phyloP scores from a whole-genome alignment of 2,113 vertebrate species.

The Psophia crepitans region DNA sequence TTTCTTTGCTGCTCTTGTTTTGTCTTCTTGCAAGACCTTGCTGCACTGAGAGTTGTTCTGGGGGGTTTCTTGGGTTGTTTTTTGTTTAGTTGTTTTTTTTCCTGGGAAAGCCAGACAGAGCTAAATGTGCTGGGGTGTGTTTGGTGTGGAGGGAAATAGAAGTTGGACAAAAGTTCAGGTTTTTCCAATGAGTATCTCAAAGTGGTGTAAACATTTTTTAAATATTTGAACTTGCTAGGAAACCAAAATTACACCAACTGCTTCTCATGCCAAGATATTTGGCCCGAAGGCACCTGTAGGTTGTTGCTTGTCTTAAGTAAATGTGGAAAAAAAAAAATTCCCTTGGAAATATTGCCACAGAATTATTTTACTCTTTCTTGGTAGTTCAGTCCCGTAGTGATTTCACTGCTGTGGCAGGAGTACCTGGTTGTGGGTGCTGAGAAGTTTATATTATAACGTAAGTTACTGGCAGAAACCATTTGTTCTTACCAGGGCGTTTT shows the following conservation, averaged over 20 bases:
- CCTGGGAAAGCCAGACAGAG: neutral
- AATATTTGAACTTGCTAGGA: slow-evolving; percentile 60
- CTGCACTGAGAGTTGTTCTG: neutral
- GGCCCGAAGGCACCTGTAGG: slow-evolving; percentile 58
- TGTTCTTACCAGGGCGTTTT: neutral
- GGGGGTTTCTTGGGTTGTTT: neutral
- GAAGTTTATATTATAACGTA: neutral
- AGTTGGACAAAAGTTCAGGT: neutral
- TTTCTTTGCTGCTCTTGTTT: neutral
- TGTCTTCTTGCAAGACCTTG: neutral
- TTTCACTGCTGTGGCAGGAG: neutral
- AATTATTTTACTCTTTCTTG: neutral
- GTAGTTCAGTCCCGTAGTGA: neutral
- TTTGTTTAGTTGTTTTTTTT: neutral
- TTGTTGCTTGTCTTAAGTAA: slow-evolving; percentile 29
- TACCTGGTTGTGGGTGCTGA: neutral
- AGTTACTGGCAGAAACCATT: neutral
- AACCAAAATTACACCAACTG: slow-evolving; percentile 26
- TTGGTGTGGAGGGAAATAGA: neutral
- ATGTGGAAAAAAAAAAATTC: neutral
- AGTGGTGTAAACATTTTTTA: slow-evolving; percentile 57
- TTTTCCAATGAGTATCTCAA: slow-evolving; percentile 27
- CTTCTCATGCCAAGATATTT: slow-evolving; percentile 44
- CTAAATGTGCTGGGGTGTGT: neutral
- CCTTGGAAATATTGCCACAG: neutral